Base-by-base conservation (phyloP, 2,113 vertebrate species). In the Oostethus manadensis region DNA sequence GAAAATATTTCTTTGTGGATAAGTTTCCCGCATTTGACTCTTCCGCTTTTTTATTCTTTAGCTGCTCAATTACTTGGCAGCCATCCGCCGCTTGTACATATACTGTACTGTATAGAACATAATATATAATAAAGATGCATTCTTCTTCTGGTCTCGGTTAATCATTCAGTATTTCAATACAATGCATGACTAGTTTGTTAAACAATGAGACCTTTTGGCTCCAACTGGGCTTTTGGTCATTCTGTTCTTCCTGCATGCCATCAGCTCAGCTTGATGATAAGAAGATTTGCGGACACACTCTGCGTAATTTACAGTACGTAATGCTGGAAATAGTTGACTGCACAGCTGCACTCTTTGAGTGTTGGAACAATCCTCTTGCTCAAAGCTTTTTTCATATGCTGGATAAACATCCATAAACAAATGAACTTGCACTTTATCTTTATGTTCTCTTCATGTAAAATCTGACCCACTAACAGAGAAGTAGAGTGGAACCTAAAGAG, bases 211-310 rank as follows among this genome's bases (percentile, higher is more conserved):
- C 57, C 61, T 60, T 70, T 46, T 38, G 26, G 21, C 42, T 40
- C n/a, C 42, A 68, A 68, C 70, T 48, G 58, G 50, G 56, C 23
- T 70, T 46, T 46, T 44, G 63, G 50, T 71, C 1, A n/a, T 58
- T 76, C 51, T 29, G 8, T 60, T 49, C 4, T 1, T 49, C 22
- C 64, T 18, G 60, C 73, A 64, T 65, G 61, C 35, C 64, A 50
- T 70, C 73, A 64, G 43, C 51, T 8, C 20, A 60, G 60, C 62
- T 64, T 72, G 71, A 78, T 74, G 47, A 56, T 79, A 56, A 64
- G 60, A 69, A 71, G 73, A 74, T 72, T 66, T 76, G 47, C 43
- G 23, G 35, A 8, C 21, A 8, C 21, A 23, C 4, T 11, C 1
- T 60, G 10, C 21, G 1, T 17, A 3, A 15, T n/a, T 51, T 17